A percentile compares a stretch with the other conserved stretches of the same genome.
Evolutionary conservation across 2,113 vertebrate genomes (phyloP).

Genomic region (Semnopithecus entellus): DNA sequence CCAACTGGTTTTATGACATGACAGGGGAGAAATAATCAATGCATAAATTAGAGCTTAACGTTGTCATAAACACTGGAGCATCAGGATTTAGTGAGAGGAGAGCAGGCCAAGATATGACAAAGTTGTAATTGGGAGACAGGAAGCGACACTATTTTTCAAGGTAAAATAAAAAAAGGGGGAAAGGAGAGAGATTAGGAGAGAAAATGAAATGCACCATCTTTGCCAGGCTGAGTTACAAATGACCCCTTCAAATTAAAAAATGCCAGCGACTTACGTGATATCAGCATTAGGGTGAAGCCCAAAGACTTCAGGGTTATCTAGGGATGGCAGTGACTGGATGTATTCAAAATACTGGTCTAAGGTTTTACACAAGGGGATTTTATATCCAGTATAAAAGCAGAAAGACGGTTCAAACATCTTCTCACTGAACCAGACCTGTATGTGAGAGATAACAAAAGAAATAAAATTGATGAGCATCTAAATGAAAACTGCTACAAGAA

Average conservation of each 20-base stretch:
- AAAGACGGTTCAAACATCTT: constrained; percentile 83
- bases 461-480: constrained; percentile 19
- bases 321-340: constrained; percentile 84
- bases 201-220: constrained; percentile 53
- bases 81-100: constrained; percentile 56
- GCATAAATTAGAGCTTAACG: constrained; percentile 50
- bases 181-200: constrained; percentile 60
- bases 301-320: constrained; percentile 87
- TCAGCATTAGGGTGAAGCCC: constrained; percentile 88
- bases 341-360: constrained; percentile 86
- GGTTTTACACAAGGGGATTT: constrained; percentile 85
- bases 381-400: constrained; percentile 86
- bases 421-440: constrained; percentile 87
- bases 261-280: constrained; percentile 82
- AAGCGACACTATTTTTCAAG: constrained; percentile 63
- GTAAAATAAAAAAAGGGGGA: constrained; percentile 59
- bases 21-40: constrained; percentile 49
- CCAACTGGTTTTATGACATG: constrained; percentile 8
- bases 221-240: constrained; percentile 47
- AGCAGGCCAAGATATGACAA: constrained; percentile 42
- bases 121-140: constrained; percentile 63
- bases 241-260: constrained; percentile 36
- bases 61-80: constrained; percentile 35
- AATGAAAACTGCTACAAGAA: neutral
- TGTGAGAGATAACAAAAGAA: constrained; percentile 23